These are phyloP conservation scores for Sitobion miscanthi DNA, from an alignment of 1,140 invertebrate genomes.

Conservation along the genomic window DNA sequence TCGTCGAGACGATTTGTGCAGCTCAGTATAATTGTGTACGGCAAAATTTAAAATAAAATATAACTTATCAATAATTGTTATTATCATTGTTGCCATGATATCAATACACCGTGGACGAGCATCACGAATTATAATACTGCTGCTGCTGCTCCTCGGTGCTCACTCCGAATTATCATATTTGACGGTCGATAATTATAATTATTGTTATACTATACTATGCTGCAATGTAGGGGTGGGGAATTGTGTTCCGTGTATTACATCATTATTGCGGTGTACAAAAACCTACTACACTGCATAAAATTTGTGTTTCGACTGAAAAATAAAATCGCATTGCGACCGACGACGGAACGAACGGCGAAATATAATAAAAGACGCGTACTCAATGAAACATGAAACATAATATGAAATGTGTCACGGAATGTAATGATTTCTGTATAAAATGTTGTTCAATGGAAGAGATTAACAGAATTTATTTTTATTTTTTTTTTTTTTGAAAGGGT, in stretches of 20 bases:
- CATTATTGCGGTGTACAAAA: not conserved
- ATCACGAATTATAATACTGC: not conserved
- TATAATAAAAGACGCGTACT: not conserved
- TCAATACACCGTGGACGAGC: not conserved
- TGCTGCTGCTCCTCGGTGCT: not conserved
- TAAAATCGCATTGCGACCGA: not conserved
- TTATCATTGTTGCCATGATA: not conserved
- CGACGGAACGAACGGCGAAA: not conserved
- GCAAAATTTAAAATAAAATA: not conserved
- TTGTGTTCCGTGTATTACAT: not conserved
- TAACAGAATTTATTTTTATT: not conserved
- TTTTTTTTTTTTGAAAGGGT: not conserved
- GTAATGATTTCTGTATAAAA: not conserved
- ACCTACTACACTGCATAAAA: not conserved
- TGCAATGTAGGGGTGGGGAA: not conserved
- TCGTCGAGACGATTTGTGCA: not conserved
- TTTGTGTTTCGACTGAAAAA: not conserved
- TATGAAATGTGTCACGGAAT: not conserved
- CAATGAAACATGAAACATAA: not conserved
- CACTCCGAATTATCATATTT: not conserved
- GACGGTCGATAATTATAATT: conserved; percentile 14
- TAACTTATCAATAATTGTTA: not conserved
- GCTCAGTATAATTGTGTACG: not conserved
- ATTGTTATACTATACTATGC: not conserved
- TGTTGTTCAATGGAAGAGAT: not conserved